Conservation (phyloP, 1,140 invertebrate genomes). For the Psix sp. region DNA sequence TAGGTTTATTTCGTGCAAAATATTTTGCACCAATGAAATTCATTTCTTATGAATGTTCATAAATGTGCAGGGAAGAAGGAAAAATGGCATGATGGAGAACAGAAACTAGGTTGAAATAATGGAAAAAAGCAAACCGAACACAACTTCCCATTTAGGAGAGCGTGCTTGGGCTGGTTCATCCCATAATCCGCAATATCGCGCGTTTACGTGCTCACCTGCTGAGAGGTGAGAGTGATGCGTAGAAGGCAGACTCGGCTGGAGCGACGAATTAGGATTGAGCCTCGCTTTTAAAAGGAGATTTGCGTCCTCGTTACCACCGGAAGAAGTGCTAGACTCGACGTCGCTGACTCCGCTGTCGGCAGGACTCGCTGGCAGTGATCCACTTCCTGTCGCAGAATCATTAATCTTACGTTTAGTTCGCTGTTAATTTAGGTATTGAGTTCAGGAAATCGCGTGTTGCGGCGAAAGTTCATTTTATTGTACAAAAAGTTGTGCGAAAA, state of each 20-base stretch:
- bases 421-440: neutral
- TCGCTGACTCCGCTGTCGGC: constrained; percentile 98
- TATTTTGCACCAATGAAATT: too few relatives aligned
- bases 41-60: neutral
- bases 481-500: too few relatives aligned
- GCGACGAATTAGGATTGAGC: constrained; percentile 79
- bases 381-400: constrained; percentile 74
- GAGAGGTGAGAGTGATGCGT: constrained; percentile 75
- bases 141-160: constrained; percentile 52
- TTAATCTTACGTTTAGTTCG: neutral
- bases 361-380: constrained; percentile 96
- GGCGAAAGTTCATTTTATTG: too few relatives aligned
- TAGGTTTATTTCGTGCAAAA: too few relatives aligned
- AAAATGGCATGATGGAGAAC: neutral
- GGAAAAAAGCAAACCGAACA: constrained; percentile 29
- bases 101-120: constrained; percentile 24
- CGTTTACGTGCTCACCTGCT: constrained; percentile 69
- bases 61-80: neutral
- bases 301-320: constrained; percentile 88
- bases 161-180: constrained; percentile 26
- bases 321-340: constrained; percentile 93
- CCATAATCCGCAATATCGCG: constrained; percentile 44
- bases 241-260: constrained; percentile 69
- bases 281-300: constrained; percentile 92
- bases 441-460: too few relatives aligned